Evolutionary conservation across 2,113 vertebrate species (phyloP).

Genomic region (Chloroceryle aenea): DNA sequence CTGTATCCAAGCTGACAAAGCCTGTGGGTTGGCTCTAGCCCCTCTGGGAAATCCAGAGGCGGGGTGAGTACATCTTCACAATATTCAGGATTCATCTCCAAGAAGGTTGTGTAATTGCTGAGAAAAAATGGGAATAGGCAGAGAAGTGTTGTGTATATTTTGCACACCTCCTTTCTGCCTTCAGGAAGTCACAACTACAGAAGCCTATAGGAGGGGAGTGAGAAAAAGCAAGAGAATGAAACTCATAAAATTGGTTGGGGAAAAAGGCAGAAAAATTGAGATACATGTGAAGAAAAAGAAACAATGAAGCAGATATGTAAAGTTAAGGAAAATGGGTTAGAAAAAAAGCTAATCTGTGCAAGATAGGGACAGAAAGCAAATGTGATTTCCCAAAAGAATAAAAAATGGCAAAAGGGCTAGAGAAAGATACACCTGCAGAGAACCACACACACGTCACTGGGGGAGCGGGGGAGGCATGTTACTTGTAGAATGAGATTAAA

Average conservation of each 20-base stretch:
- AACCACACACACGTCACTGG: neutral
- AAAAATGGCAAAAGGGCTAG: neutral
- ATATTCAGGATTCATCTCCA: neutral
- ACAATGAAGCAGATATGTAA: neutral
- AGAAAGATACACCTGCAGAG: neutral
- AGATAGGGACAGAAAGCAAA: neutral
- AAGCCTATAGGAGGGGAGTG: neutral
- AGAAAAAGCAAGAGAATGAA: neutral
- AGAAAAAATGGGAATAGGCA: neutral
- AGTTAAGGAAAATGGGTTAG: neutral
- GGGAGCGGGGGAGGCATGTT: fast-evolving
- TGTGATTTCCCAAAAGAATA: neutral
- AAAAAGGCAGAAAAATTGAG: neutral
- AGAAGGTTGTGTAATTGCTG: neutral
- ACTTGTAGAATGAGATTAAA: neutral
- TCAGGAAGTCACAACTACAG: neutral
- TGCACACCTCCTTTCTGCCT: neutral
- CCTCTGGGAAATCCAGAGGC: neutral
- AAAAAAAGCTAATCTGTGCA: neutral
- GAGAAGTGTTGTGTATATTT: neutral
- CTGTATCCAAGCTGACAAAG: neutral
- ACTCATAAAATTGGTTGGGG: neutral
- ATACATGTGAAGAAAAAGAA: neutral
- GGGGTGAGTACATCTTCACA: neutral
- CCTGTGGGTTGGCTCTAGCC: neutral